A percentile compares a stretch with the other conserved stretches of the same genome.
phyloP scores from a whole-genome alignment of 2,888 invertebrate species.

The Melitaea athalia region DNA sequence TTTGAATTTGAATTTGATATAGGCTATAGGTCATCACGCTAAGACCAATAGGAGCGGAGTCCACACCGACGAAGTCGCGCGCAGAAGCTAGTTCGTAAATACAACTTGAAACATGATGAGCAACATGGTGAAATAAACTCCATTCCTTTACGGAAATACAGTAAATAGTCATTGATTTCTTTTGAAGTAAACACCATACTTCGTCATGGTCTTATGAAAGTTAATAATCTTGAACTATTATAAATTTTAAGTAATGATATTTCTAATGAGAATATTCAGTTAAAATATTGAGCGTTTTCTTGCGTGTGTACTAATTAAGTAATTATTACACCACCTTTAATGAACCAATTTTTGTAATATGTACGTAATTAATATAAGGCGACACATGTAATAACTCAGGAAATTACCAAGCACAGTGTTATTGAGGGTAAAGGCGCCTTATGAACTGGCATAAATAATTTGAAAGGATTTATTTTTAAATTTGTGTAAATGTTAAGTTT shows the following conservation, averaged over 20 bases:
- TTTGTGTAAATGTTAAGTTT: neutral
- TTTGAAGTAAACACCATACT: neutral
- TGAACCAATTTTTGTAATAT: constrained; percentile 19
- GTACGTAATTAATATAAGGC: constrained; percentile 25
- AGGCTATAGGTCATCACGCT: no score
- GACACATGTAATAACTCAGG: constrained; percentile 18
- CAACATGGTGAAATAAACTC: no score
- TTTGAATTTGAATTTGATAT: no score
- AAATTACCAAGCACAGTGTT: constrained; percentile 18
- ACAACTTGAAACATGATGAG: no score
- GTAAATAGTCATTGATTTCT: no score
- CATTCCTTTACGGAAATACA: no score
- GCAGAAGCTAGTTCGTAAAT: no score
- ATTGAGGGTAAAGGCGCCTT: constrained; percentile 11
- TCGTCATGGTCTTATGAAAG: neutral
- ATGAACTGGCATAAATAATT: neutral
- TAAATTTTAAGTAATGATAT: constrained; percentile 5
- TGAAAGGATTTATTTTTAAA: neutral
- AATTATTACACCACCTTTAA: constrained; percentile 28
- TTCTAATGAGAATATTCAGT: constrained; percentile 2
- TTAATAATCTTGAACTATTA: no score
- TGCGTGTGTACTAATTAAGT: constrained; percentile 24
- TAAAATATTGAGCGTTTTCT: constrained; percentile 25
- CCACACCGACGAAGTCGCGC: no score
- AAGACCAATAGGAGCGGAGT: no score